Base-by-base conservation (phyloP, 1,140 invertebrate species). In the Bicyclus anynana region DNA sequence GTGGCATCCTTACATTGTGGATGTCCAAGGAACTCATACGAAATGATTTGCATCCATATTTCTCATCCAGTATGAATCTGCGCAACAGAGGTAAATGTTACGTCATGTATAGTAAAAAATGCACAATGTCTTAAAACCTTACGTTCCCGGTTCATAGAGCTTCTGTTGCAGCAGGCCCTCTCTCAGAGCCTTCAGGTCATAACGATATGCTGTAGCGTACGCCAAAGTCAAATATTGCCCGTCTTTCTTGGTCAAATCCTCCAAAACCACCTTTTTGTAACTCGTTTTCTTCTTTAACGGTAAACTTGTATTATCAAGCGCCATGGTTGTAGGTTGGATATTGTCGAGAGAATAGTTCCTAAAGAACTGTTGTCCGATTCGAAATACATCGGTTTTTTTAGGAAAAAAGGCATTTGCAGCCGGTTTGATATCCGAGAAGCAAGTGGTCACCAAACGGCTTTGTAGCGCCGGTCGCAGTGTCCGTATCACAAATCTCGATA, bases 111-210 rank as follows among this genome's bases (percentile, higher is more conserved):
- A 33, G 17, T 50, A 55, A 55, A 37, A 42, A 46, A 27, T 50
- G 37, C 38, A 48, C 18, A 54, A 26, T 16, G 53, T 47, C 21
- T 29, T 64, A 65, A 33, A 72, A 51, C 40, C 82, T 82, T 77
- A 88, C 85, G 56, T 83, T 68, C 75, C 83, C 5, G 85, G 83
- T 52, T 86, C 79, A 50, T 88, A 88, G 5, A 88, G 70, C 65
- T 86, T 88, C 69, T 88, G 83, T 26, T 81, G 67, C 10, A 81
- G 49, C 23, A 88, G 60, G 1, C 75, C 83, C 23, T 86, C 77
- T 44, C 76, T 80, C 23, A 88, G 37, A 55, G 69, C 65, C 51
- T 81, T 86, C 16, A 88, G 58, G 54, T 88, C 79, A 54, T 86
- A 88, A 0, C 73, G 65, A 67, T 85, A 74, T 0, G 85, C 85